Evolutionary conservation across 2,888 invertebrate species (phyloP), one percentile per base, ranked within the genome.

Genomic region (Ormyrus rosae): DNA sequence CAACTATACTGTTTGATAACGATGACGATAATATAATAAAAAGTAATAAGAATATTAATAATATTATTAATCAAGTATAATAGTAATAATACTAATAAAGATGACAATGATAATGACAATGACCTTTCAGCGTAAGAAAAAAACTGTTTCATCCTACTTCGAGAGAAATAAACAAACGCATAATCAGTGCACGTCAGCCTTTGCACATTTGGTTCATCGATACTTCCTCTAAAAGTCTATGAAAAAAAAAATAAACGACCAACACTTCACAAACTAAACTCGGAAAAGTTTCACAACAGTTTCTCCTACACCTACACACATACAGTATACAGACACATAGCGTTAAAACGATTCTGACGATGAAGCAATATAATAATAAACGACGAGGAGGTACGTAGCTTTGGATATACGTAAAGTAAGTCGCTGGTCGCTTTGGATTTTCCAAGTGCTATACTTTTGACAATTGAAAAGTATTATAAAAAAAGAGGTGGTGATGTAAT

Each of bases 301-400:
- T 82, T 79, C 82, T 78, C 79, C 76, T 53, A 72, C 78, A 82
- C 76, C 77, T 67, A 71, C 61, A 80, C 56, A 68, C 70, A 82
- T 61, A 80, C 80, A 79, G 55, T 75, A 76, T 67, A 73, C 51
- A 77, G 10, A 68, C 61, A 76, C 70, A 80, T 71, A 80, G 77
- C 77, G 45, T 65, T 71, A 65, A 34, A 70, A 82, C 82, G 65
- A 67, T 65, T 79, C 60, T 48, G 34, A 80, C 80, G 77, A 67
- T 74, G 63, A 82, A 82, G 80, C 79, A 76, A 45, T 60, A 77
- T 63, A 61, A 69, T 60, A 71, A 75, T 71, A 70, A 71, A 78
- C 65, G 78, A 74, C 58, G 53, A 53, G 64, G 80, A 80, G 76
- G 77, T 82, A 82, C 82, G 80, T 80, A 80, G 77, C 77, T 82